A percentile compares a stretch with the other conserved stretches of the same genome.
phyloP scores from a whole-genome alignment of 2,888 invertebrate genomes.

The Dromius quadrimaculatus region DNA sequence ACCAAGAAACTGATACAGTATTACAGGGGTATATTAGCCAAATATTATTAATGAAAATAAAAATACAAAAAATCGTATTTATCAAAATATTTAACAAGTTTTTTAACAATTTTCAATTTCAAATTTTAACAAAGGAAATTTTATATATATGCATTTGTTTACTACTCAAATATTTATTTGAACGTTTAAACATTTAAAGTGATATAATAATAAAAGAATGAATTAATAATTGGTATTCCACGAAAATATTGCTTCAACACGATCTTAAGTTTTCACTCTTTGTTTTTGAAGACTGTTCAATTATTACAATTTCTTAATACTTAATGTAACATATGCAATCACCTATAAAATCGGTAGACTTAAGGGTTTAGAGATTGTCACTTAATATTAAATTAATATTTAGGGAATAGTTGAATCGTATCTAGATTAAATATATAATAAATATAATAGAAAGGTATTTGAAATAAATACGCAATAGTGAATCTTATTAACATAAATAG shows the following conservation, averaged over 20 bases:
- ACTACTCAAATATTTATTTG: conserved; percentile 47
- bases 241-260: conserved; percentile 47
- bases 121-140: conserved; percentile 49
- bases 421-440: conserved; percentile 63
- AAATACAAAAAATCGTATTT: conserved; percentile 50
- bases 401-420: conserved; percentile 66
- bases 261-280: conserved; percentile 39
- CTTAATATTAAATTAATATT: conserved; percentile 65
- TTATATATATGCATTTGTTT: conserved; percentile 51
- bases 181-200: conserved; percentile 50
- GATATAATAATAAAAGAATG: conserved; percentile 36
- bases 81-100: conserved; percentile 51
- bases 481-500: conserved; percentile 61
- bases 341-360: conserved; percentile 62
- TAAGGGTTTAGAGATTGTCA: conserved; percentile 63
- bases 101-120: conserved; percentile 52
- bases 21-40: conserved; percentile 52
- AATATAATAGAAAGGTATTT: conserved; percentile 64
- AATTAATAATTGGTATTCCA: conserved; percentile 41
- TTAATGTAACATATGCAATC: conserved; percentile 67
- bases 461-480: conserved; percentile 64
- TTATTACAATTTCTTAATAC: conserved; percentile 66
- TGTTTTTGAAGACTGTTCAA: conserved; percentile 61
- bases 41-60: conserved; percentile 45
- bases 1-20: conserved; percentile 52